A percentile compares a stretch with the other conserved stretches of the same genome.
Conservation (phyloP, 1,140 invertebrate genomes). For the Aphidius ervi region DNA sequence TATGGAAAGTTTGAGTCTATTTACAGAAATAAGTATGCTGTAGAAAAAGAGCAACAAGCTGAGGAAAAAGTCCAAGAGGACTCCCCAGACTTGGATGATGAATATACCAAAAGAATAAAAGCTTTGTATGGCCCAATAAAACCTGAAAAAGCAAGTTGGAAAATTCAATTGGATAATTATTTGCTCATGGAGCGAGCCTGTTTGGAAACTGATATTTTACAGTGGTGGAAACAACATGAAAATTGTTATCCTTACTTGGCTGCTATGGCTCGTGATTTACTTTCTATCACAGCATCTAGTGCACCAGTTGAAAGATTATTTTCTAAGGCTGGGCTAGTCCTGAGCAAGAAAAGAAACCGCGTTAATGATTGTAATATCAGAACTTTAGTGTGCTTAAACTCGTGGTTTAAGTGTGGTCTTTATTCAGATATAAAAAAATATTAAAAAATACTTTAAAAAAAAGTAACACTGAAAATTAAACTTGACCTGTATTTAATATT, state of each 20-base stretch:
- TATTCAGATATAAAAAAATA: neutral
- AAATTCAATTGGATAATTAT: slow-evolving; percentile 12
- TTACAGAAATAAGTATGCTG: slow-evolving; percentile 13
- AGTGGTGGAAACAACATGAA: slow-evolving; percentile 32
- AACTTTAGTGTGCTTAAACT: slow-evolving; percentile 26
- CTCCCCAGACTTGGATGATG: slow-evolving; percentile 1
- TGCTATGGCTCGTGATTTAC: slow-evolving; percentile 42
- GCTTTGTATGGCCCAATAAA: slow-evolving; percentile 3
- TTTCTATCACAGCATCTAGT: slow-evolving; percentile 37
- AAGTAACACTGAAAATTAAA: neutral
- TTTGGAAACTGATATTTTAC: slow-evolving; percentile 21
- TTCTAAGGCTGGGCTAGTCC: slow-evolving; percentile 30
- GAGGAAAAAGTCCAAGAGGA: neutral
- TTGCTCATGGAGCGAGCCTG: slow-evolving; percentile 1
- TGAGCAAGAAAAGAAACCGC: slow-evolving; percentile 31
- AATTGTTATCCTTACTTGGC: slow-evolving; percentile 34
- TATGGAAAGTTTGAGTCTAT: slow-evolving; percentile 14
- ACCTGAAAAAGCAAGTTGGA: neutral
- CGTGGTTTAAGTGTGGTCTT: neutral
- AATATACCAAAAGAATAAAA: slow-evolving; percentile 6
- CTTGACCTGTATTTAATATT: neutral
- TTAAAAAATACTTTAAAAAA: neutral
- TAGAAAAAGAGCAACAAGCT: neutral
- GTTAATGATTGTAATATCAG: slow-evolving; percentile 29
- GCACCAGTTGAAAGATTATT: slow-evolving; percentile 41